Conservation (phyloP, 2,888 invertebrate genomes). For the Nomada fabriciana region DNA sequence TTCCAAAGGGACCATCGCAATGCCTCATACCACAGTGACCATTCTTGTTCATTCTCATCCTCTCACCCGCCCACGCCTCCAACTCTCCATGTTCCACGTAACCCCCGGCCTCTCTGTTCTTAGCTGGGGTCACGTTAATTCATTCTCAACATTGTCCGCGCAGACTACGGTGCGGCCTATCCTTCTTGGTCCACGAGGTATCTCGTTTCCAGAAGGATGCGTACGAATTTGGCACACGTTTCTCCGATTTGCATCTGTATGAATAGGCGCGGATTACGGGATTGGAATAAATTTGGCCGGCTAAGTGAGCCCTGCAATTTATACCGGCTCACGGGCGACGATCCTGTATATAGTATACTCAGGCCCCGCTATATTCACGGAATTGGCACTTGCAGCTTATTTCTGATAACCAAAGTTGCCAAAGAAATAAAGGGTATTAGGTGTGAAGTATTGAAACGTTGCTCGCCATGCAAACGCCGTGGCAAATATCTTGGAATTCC, state of each 20-base stretch:
- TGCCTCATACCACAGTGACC: slow-evolving; percentile 56
- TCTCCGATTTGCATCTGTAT: slow-evolving; percentile 77
- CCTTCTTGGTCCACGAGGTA: slow-evolving; percentile 64
- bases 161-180: slow-evolving; percentile 53
- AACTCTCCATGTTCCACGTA: slow-evolving; percentile 30
- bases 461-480: background rate
- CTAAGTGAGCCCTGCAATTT: slow-evolving; percentile 75
- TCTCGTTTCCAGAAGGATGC: slow-evolving; percentile 75
- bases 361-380: slow-evolving; percentile 25
- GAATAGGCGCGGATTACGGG: slow-evolving; percentile 77
- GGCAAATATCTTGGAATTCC: background rate
- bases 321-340: slow-evolving; percentile 65
- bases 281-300: slow-evolving; percentile 76
- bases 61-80: background rate
- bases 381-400: slow-evolving; percentile 42
- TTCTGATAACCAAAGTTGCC: slow-evolving; percentile 31
- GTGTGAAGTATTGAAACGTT: slow-evolving; percentile 24
- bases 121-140: slow-evolving; percentile 71
- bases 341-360: slow-evolving; percentile 37
- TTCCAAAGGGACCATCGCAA: slow-evolving; percentile 70
- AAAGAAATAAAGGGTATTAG: slow-evolving; percentile 12
- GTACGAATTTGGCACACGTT: slow-evolving; percentile 77
- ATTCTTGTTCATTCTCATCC: slow-evolving; percentile 36
- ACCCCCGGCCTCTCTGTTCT: slow-evolving; percentile 50
- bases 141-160: slow-evolving; percentile 64